Evolutionary conservation across 2,113 vertebrate species (phyloP).

Genomic region (Hucho hucho): DNA sequence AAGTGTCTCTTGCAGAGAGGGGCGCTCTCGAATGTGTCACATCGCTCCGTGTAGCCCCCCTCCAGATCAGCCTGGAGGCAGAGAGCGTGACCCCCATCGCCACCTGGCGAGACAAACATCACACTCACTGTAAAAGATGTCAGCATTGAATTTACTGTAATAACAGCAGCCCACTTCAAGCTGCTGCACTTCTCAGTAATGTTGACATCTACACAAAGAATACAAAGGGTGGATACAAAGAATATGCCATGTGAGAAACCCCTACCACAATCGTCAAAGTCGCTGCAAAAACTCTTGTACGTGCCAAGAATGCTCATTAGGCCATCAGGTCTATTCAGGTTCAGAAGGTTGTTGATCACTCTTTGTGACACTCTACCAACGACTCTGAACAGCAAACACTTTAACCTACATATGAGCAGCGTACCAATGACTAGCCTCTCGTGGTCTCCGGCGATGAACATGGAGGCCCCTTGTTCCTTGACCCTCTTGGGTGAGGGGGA

Average conservation of each 20-base stretch:
- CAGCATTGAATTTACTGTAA: conserved; percentile 1
- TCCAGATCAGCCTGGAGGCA: conserved; percentile 69
- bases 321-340: not conserved
- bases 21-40: conserved; percentile 83
- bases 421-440: conserved; percentile 78
- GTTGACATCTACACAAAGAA: conserved; percentile 2
- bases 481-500: conserved; percentile 68
- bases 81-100: conserved; percentile 79
- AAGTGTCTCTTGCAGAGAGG: conserved; percentile 80
- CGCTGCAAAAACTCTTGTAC: no score
- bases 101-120: conserved; percentile 66
- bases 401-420: not conserved
- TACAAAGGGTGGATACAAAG: not conserved
- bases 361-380: not conserved
- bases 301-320: not conserved
- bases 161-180: not conserved
- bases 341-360: no score
- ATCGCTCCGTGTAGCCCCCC: conserved; percentile 71
- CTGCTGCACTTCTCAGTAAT: not conserved
- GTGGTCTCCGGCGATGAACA: conserved; percentile 77
- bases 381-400: not conserved
- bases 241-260: no score
- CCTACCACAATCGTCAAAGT: no score
- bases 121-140: conserved; percentile 8
- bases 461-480: conserved; percentile 76